Percentiles rank a stretch among this genome's conserved stretches.
phyloP scores from a whole-genome alignment of 2,888 invertebrate genomes.

The Carterocephalus palaemon region DNA sequence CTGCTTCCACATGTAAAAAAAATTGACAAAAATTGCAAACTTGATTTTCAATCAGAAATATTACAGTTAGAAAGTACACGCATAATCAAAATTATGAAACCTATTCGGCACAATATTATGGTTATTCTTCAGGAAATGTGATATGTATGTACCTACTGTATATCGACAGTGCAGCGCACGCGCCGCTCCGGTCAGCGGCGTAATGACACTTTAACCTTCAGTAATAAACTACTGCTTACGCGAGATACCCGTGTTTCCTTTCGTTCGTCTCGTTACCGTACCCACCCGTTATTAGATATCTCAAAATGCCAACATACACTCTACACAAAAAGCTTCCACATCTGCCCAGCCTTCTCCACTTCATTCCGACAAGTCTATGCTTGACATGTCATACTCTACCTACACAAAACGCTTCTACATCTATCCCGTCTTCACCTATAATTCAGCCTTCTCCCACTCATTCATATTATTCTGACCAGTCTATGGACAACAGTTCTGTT shows the following conservation, averaged over 20 bases:
- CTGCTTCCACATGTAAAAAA: conserved; percentile 34
- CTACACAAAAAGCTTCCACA: conserved; percentile 34
- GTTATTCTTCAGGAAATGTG: conserved; percentile 37
- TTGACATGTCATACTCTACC: conserved; percentile 36
- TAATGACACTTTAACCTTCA: no score
- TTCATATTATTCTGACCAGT: conserved; percentile 22
- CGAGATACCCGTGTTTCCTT: no score
- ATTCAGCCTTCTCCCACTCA: conserved; percentile 35
- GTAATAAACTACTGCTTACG: no score
- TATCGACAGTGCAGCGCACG: no score
- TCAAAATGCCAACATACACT: conserved; percentile 31
- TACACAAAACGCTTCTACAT: conserved; percentile 32
- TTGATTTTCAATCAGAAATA: conserved; percentile 34
- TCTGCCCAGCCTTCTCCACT: conserved; percentile 34
- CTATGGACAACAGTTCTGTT: conserved; percentile 35
- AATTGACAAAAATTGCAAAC: conserved; percentile 32
- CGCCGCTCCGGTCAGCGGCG: no score
- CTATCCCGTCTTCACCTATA: conserved; percentile 31
- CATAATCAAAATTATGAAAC: conserved; percentile 37
- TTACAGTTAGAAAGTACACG: conserved; percentile 37
- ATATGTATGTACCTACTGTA: no score
- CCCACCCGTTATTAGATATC: no score
- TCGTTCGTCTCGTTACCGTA: no score
- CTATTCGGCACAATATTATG: conserved; percentile 35
- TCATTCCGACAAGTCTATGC: conserved; percentile 34